A percentile compares a stretch with the other conserved stretches of the same genome.
These are phyloP conservation scores for Brachylomia viminalis DNA, from an alignment of 2,888 invertebrate species.

Conservation along the genomic window DNA sequence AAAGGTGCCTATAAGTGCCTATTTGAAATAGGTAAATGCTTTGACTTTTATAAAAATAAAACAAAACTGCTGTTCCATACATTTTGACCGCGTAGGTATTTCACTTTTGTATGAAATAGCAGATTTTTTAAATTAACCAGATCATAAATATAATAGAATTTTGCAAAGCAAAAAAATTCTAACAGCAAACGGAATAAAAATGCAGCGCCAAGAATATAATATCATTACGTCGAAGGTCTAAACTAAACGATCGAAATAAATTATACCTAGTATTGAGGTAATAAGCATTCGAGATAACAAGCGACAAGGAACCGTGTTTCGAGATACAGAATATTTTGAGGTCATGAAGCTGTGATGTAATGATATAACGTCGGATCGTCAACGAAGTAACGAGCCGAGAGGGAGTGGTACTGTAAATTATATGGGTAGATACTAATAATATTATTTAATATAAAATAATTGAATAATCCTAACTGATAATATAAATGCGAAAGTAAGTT, in stretches of 20 bases:
- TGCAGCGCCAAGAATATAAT: background rate
- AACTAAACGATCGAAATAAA: slow-evolving; percentile 29
- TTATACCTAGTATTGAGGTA: slow-evolving; percentile 18
- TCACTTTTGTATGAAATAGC: too few relatives aligned
- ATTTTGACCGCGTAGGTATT: too few relatives aligned
- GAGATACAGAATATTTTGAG: slow-evolving; percentile 30
- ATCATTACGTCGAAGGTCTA: slow-evolving; percentile 18
- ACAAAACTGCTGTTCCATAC: too few relatives aligned
- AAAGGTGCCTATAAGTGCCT: too few relatives aligned
- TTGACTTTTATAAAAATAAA: too few relatives aligned
- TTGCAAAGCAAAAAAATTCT: background rate
- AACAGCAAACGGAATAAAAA: background rate
- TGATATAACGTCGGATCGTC: slow-evolving; percentile 13
- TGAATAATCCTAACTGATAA: too few relatives aligned
- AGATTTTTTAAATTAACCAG: too few relatives aligned
- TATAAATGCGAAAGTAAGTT: too few relatives aligned
- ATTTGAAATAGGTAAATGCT: too few relatives aligned
- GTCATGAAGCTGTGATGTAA: slow-evolving; percentile 27
- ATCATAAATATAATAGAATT: background rate
- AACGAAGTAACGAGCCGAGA: slow-evolving; percentile 18
- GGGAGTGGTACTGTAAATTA: slow-evolving; percentile 23
- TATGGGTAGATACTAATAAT: slow-evolving; percentile 9
- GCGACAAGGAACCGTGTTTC: slow-evolving; percentile 1
- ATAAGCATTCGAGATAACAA: slow-evolving; percentile 43
- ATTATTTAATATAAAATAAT: too few relatives aligned